Conservation (phyloP, 2,888 invertebrate genomes). For the Oasisia sp. region DNA sequence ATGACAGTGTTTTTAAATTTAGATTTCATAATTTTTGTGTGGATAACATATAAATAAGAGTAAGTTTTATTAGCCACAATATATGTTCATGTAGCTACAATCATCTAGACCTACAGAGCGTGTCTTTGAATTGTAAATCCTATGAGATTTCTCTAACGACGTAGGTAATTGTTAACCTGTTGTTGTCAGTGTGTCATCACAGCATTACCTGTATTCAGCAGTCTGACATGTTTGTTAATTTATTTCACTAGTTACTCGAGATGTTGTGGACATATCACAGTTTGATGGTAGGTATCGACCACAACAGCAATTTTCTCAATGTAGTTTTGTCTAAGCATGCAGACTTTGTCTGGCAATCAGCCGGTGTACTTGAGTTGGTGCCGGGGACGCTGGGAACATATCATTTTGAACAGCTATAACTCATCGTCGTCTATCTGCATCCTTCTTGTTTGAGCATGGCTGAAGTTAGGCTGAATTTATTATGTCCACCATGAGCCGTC, state of each 20-base stretch:
- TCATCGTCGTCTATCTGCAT: not conserved
- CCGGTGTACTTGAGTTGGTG: not conserved
- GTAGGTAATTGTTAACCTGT: not conserved
- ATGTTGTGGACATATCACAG: not conserved
- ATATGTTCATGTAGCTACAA: not conserved
- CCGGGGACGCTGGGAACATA: not conserved
- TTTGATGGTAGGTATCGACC: not conserved
- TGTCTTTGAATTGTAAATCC: not conserved
- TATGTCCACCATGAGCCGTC: not conserved
- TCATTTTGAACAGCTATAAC: not conserved
- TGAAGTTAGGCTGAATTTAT: not conserved
- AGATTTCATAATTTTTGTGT: not conserved
- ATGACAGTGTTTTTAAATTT: not conserved
- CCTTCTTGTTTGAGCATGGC: constrained; percentile 4
- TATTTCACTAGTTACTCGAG: not conserved
- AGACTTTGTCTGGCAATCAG: not conserved
- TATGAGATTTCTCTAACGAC: too few species aligned
- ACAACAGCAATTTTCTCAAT: not conserved
- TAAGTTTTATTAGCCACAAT: not conserved
- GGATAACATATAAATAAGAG: not conserved
- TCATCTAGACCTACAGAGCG: not conserved
- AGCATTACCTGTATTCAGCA: not conserved
- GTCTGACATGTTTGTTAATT: not conserved
- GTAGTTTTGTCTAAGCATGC: constrained; percentile 13
- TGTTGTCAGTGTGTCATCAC: not conserved